phyloP scores from a whole-genome alignment of 2,888 invertebrate species.

The Hypomecis punctinalis region DNA sequence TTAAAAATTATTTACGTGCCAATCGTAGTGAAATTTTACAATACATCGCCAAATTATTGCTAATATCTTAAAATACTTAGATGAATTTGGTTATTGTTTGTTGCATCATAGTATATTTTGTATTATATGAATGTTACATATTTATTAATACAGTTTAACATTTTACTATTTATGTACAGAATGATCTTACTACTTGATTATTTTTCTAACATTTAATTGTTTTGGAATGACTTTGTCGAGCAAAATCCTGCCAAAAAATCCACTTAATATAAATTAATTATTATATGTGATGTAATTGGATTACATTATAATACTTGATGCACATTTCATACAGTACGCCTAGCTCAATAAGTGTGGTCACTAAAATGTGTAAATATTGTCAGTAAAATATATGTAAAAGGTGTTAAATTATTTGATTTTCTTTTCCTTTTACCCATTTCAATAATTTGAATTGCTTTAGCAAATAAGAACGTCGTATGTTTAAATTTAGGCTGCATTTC shows the following conservation, averaged over 20 bases:
- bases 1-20: conserved; percentile 64
- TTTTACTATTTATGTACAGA: conserved; percentile 65
- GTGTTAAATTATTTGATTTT: conserved; percentile 67
- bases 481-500: too few relatives aligned
- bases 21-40: conserved; percentile 66
- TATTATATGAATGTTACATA: conserved; percentile 45
- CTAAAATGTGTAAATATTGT: conserved; percentile 83
- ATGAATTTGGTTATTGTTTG: conserved; percentile 52
- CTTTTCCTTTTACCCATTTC: background rate
- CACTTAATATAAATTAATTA: conserved; percentile 56
- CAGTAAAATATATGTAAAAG: conserved; percentile 84
- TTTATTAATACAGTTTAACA: conserved; percentile 61
- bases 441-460: too few relatives aligned
- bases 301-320: conserved; percentile 77
- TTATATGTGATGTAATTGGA: conserved; percentile 77
- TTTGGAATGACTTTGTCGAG: conserved; percentile 78
- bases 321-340: conserved; percentile 82
- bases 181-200: conserved; percentile 55
- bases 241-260: conserved; percentile 81
- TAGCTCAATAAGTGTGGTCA: conserved; percentile 85
- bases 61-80: conserved; percentile 43
- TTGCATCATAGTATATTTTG: conserved; percentile 61
- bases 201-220: conserved; percentile 57
- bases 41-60: conserved; percentile 42
- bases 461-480: too few relatives aligned